These are phyloP conservation scores for Brachionus manjavacas DNA, from an alignment of 1,140 invertebrate genomes.

Conservation along the genomic window DNA sequence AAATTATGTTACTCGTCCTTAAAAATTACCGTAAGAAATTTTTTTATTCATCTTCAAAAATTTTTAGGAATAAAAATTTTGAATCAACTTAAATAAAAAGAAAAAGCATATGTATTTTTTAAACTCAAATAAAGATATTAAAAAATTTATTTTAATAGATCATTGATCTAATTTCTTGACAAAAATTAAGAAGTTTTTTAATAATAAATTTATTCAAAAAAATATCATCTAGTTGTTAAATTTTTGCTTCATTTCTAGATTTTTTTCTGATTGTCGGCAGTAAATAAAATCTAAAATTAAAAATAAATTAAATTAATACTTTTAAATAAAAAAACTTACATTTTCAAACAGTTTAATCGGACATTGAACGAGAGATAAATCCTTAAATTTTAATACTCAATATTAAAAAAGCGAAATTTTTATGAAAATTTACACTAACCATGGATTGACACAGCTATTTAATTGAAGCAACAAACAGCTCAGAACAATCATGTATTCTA, in stretches of 20 bases:
- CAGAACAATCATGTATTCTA: conserved; percentile 27
- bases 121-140: background rate
- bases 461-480: conserved; percentile 33
- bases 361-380: conserved; percentile 39
- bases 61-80: no score
- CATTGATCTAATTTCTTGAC: background rate
- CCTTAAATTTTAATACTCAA: background rate
- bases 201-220: background rate
- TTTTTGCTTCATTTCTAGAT: background rate
- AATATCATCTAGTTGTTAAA: background rate
- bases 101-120: background rate
- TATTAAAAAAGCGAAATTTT: background rate
- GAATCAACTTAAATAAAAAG: background rate
- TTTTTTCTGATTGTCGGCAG: background rate
- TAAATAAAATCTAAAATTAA: background rate
- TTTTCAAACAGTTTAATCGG: conserved; percentile 14
- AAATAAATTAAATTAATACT: background rate
- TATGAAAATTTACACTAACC: background rate
- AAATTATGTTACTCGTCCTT: no score
- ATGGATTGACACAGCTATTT: conserved; percentile 39
- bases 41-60: no score
- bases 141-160: background rate
- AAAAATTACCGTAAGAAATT: background rate
- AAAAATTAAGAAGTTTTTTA: background rate
- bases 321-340: background rate